phyloP scores from a whole-genome alignment of 2,888 invertebrate genomes.

The Tipula helvola region DNA sequence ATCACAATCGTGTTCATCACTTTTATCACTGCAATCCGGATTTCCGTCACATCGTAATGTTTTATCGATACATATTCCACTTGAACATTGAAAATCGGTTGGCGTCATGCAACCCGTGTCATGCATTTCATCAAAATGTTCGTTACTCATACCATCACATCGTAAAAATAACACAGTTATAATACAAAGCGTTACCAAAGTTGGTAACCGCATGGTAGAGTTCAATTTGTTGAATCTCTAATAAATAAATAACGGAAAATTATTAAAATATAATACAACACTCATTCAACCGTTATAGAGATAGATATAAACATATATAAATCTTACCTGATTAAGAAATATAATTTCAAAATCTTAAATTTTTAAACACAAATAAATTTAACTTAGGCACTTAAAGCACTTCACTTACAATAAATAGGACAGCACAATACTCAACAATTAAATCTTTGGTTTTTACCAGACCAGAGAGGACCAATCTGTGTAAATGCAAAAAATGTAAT shows the following conservation, averaged over 20 bases:
- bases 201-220: not conserved
- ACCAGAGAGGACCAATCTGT: too few relatives aligned
- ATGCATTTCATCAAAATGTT: not conserved
- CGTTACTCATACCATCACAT: too few relatives aligned
- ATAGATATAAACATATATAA: too few relatives aligned
- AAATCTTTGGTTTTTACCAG: too few relatives aligned
- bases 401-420: too few relatives aligned
- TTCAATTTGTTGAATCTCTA: not conserved
- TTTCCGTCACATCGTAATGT: constrained; percentile 42
- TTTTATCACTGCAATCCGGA: not conserved
- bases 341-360: too few relatives aligned
- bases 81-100: constrained; percentile 35
- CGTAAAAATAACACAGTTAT: not conserved
- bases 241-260: not conserved
- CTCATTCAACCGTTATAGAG: too few relatives aligned
- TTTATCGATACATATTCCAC: constrained; percentile 43
- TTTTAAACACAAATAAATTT: too few relatives aligned
- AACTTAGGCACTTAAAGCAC: too few relatives aligned
- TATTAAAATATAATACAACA: not conserved
- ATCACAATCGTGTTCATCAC: not conserved
- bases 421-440: too few relatives aligned
- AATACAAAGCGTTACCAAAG: not conserved
- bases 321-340: too few relatives aligned
- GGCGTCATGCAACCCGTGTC: not conserved
- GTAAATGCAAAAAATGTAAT: too few relatives aligned